Evolutionary conservation across 2,113 vertebrate species (phyloP), one percentile per base, ranked within the genome.

Genomic region (Ursus arctos): DNA sequence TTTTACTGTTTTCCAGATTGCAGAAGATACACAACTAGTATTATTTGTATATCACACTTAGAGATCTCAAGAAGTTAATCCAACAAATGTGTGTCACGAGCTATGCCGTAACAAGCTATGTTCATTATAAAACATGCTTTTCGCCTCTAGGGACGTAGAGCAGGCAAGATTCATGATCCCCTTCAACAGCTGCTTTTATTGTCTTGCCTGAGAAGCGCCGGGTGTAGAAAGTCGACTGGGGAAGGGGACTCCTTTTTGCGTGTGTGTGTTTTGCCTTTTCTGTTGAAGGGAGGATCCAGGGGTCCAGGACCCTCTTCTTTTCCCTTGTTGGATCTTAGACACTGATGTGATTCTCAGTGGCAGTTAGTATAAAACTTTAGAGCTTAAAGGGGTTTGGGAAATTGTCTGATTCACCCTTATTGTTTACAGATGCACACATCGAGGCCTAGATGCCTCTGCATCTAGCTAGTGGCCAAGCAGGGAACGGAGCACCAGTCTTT

Each of bases 1-100:
- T 97, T 95, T 65, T 67, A 86, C 65, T 88, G 47, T 81, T 88
- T 92, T 61, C 91, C 97, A 94, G 93, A 93, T 71, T 97, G 93
- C 49, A 81, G 28, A 93, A 92, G 94, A 93, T 72, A 76, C 53
- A 92, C 63, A 95, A 82, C 69, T 95, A 84, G 96, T 94, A 84
- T 97, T 95, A 95, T 96, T 90, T 97, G 97, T 97, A 92, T 71
- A 49, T 79, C 13, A 26, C 31, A 84, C 69, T 71, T 59, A 59
- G 53, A 79, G 81, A 77, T 84, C 67, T 72, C n/a, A 61, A 67
- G 57, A 97, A 77, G 65, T 77, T 92, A 85, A 80, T 96, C 28
- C 77, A 85, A 92, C 79, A 89, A 91, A 82, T 51, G 72, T 47
- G 19, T 9, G 10, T 96, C 77, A 3, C 47, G 11, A 6, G 59